Conservation (phyloP, 2,113 vertebrate genomes). For the Loxodonta africana region DNA sequence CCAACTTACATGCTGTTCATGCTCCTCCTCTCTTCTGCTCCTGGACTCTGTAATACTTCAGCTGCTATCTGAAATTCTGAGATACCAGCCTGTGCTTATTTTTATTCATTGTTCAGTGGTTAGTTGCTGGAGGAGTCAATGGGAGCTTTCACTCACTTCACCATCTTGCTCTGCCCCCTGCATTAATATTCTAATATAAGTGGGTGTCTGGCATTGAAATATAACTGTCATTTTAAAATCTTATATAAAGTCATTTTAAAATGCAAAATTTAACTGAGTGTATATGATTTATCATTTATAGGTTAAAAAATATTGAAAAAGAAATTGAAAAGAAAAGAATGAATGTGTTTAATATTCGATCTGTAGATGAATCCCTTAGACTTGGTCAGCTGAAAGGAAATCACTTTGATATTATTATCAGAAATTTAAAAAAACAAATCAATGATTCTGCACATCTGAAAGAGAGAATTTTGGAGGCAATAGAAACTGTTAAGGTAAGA, state of each 20-base stretch:
- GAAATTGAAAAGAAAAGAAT: conserved; percentile 93
- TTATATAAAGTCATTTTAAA: not conserved
- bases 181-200: not conserved
- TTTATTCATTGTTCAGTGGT: not conserved
- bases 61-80: not conserved
- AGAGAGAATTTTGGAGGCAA: conserved; percentile 91
- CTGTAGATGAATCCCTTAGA: conserved; percentile 90
- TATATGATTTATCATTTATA: conserved; percentile 81
- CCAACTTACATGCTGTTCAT: not conserved
- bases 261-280: conserved; percentile 9
- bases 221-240: not conserved
- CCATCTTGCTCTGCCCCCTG: not conserved
- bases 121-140: not conserved
- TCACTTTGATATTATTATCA: conserved; percentile 95
- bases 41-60: not conserved
- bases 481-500: conserved; percentile 93
- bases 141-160: not conserved
- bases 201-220: not conserved
- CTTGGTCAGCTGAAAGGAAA: conserved; percentile 96
- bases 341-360: conserved; percentile 89
- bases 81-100: not conserved
- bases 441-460: conserved; percentile 83
- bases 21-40: not conserved
- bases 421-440: conserved; percentile 90
- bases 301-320: conserved; percentile 90